Evolutionary conservation across 2,113 vertebrate species (phyloP).

Genomic region (Procavia capensis): DNA sequence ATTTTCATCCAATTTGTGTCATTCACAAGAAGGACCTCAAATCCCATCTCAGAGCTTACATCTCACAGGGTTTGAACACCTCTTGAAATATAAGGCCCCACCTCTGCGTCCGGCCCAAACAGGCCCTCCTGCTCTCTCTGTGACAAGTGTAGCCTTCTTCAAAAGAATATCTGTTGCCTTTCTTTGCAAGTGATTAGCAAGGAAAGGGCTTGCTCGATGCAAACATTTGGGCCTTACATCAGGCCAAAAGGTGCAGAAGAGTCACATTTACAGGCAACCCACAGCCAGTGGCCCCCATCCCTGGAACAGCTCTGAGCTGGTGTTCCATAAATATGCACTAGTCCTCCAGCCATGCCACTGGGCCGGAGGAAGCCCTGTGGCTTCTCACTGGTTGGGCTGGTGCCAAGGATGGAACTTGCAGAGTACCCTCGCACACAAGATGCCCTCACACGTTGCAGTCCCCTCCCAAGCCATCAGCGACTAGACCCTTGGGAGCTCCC

Average conservation of each 20-base stretch:
- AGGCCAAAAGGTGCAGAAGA: slow-evolving; percentile 79
- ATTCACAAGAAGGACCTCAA: not conserved
- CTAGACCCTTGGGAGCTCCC: not conserved
- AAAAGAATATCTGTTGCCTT: slow-evolving; percentile 21
- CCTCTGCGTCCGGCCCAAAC: not conserved
- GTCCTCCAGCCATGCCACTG: not conserved
- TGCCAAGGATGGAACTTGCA: slow-evolving; percentile 60
- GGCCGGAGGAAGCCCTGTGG: slow-evolving; percentile 48
- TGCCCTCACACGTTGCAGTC: not conserved
- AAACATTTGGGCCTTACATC: slow-evolving; percentile 77
- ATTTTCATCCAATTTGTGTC: not conserved
- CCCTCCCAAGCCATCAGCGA: not conserved
- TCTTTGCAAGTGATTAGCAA: slow-evolving; percentile 76
- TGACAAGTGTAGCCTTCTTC: slow-evolving; percentile 4
- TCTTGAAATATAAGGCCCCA: not conserved
- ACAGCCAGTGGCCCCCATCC: not conserved
- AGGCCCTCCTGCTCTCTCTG: not conserved
- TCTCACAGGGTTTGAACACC: not conserved
- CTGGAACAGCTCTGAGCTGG: not conserved
- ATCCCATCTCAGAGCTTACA: not conserved
- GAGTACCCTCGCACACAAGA: too few relatives aligned
- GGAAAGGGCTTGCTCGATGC: slow-evolving; percentile 40
- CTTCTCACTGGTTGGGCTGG: slow-evolving; percentile 34
- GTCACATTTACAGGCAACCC: slow-evolving; percentile 39
- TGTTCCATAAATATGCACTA: slow-evolving; percentile 57